phyloP scores from a whole-genome alignment of 2,797 vertebrate species.

The Myoxocephalus aenaeus region DNA sequence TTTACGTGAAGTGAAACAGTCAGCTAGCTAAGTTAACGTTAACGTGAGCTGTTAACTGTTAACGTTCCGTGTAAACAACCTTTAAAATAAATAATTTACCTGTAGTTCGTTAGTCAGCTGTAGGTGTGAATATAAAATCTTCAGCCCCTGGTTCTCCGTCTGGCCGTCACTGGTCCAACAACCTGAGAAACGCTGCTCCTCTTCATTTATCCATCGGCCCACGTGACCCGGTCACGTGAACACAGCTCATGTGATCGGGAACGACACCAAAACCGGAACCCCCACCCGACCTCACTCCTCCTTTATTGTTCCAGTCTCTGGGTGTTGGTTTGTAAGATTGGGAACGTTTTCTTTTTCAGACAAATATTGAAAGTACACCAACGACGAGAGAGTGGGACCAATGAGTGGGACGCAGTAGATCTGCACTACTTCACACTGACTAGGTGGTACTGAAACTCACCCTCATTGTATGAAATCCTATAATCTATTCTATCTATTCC shows the following conservation, averaged over 20 bases:
- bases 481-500: background rate
- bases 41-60: background rate
- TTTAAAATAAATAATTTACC: slow-evolving; percentile 22
- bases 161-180: fast-evolving
- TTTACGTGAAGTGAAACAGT: background rate
- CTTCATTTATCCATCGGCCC: slow-evolving; percentile 25
- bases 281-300: no score
- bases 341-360: background rate
- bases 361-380: no score
- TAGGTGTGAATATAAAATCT: background rate
- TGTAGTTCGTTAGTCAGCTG: background rate
- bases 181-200: fast-evolving
- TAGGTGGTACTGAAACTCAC: background rate
- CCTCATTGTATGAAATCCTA: no score
- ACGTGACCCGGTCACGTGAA: slow-evolving; percentile 74
- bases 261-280: background rate
- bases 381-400: no score
- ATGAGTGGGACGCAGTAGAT: no score
- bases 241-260: slow-evolving; percentile 57
- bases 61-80: background rate
- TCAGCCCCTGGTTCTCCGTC: background rate
- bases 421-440: background rate
- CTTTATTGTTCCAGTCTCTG: background rate
- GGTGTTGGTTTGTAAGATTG: background rate
- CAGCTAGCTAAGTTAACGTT: background rate